Conservation (phyloP, 2,888 invertebrate species). For the Cantharis rufa region DNA sequence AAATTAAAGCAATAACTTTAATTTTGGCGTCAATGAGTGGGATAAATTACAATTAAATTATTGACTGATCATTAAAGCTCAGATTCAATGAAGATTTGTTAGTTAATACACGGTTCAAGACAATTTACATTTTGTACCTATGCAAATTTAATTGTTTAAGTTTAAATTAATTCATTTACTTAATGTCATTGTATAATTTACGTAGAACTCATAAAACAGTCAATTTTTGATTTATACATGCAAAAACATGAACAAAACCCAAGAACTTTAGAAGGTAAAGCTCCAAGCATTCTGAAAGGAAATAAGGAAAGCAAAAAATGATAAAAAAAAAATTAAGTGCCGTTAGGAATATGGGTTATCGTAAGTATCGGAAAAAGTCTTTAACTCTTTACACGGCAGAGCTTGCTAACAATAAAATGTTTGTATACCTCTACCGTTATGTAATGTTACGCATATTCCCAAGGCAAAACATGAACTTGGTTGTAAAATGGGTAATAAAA, state of each 20-base stretch:
- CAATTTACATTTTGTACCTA: neutral
- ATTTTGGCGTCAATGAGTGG: no score
- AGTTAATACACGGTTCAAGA: neutral
- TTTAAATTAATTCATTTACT: neutral
- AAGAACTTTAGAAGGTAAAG: neutral
- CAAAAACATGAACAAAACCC: neutral
- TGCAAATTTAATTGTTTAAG: neutral
- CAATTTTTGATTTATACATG: neutral
- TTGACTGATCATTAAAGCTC: no score
- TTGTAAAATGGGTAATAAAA: slow-evolving; percentile 52
- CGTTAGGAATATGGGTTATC: slow-evolving; percentile 30
- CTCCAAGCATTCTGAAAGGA: neutral
- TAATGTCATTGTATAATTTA: neutral
- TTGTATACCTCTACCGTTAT: slow-evolving; percentile 42
- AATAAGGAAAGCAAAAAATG: neutral
- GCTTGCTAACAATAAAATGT: slow-evolving; percentile 18
- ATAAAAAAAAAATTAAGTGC: slow-evolving; percentile 34
- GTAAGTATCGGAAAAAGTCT: slow-evolving; percentile 1
- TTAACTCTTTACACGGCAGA: slow-evolving; percentile 13
- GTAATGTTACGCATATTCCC: slow-evolving; percentile 53
- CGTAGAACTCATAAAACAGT: neutral
- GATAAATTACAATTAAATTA: no score
- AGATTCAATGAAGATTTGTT: no score
- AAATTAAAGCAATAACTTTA: no score
- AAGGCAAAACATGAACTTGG: slow-evolving; percentile 51